Percentiles rank a stretch among this genome's conserved stretches.
Evolutionary conservation across 2,888 invertebrate genomes (phyloP).

Genomic region (Torymus texanus): DNA sequence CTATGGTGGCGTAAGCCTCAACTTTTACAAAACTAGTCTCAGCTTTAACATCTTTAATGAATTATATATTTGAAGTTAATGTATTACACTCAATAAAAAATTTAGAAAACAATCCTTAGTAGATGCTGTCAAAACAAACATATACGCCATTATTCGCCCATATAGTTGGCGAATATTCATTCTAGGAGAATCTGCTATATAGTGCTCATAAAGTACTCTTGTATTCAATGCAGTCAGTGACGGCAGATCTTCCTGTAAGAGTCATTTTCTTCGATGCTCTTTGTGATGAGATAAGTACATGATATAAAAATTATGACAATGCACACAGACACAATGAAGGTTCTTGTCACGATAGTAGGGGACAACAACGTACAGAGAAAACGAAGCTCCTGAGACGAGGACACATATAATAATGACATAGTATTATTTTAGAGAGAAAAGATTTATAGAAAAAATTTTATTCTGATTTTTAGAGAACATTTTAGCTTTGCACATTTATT

Average conservation of each 20-base stretch:
- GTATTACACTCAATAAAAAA: too few species aligned
- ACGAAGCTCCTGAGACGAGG: conserved; percentile 36
- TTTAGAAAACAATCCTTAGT: not conserved
- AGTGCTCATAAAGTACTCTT: conserved; percentile 10
- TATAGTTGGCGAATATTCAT: not conserved
- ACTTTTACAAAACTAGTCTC: too few species aligned
- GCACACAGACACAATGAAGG: conserved; percentile 40
- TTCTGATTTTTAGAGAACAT: conserved; percentile 15
- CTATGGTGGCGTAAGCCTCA: too few species aligned
- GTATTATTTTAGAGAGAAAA: not conserved
- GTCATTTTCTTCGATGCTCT: conserved; percentile 34
- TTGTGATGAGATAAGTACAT: conserved; percentile 7
- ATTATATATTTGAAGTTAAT: too few species aligned
- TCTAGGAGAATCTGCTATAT: conserved; percentile 10
- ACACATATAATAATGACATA: conserved; percentile 23
- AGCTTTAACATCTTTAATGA: too few species aligned
- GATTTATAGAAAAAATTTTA: conserved; percentile 11
- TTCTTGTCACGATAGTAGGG: not conserved
- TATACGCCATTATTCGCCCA: not conserved
- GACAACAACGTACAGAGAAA: conserved; percentile 35
- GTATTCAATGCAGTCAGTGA: not conserved
- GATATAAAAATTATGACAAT: conserved; percentile 9
- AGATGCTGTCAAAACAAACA: not conserved
- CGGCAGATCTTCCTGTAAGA: conserved; percentile 30
- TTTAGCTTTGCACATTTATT: conserved; percentile 23